Evolutionary conservation across 2,797 vertebrate species (phyloP).

Genomic region (Nannoperca australis): DNA sequence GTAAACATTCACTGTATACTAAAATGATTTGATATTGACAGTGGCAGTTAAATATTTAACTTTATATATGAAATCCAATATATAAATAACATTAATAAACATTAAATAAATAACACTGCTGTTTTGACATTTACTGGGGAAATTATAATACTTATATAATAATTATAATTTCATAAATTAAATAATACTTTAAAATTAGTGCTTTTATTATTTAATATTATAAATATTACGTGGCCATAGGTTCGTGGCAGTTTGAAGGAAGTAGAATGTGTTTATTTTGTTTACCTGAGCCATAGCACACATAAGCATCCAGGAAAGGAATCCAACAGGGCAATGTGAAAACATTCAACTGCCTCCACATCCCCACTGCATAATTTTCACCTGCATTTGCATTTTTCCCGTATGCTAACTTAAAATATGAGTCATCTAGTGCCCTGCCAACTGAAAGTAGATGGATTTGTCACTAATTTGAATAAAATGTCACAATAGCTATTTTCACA

Average conservation of each 20-base stretch:
- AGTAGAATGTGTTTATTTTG: conserved; percentile 13
- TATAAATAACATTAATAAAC: neutral
- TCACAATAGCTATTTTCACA: conserved; percentile 33
- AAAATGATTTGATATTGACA: neutral
- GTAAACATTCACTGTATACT: neutral
- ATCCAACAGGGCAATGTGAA: conserved; percentile 48
- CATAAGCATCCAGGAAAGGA: conserved; percentile 47
- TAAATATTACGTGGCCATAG: neutral
- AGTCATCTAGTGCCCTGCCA: conserved; percentile 50
- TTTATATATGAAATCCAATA: neutral
- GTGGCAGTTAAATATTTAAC: neutral
- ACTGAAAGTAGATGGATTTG: conserved; percentile 45
- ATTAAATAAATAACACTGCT: neutral
- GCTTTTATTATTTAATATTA: neutral
- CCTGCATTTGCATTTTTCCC: conserved; percentile 52
- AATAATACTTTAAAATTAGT: no score
- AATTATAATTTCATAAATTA: no score
- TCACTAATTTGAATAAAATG: conserved; percentile 55
- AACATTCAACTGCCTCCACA: conserved; percentile 53
- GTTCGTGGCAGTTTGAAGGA: neutral
- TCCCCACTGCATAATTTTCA: conserved; percentile 57
- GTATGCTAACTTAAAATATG: conserved; percentile 48
- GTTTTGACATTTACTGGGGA: neutral
- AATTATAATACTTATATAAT: no score
- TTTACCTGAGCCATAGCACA: conserved; percentile 40